phyloP scores from a whole-genome alignment of 1,140 invertebrate species.

The Caerostris extrusa region DNA sequence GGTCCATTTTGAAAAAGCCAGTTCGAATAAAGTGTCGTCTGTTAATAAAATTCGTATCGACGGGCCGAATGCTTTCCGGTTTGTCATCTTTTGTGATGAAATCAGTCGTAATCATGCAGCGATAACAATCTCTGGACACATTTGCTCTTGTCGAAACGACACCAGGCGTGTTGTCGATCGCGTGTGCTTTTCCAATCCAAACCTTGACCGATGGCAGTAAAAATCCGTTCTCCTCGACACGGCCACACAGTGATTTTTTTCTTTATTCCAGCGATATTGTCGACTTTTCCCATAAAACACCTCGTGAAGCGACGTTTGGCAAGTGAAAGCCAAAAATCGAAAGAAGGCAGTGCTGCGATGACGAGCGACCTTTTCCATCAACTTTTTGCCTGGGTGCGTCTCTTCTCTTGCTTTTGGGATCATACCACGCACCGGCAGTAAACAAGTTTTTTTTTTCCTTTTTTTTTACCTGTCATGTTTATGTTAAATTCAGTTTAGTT shows the following conservation, averaged over 20 bases:
- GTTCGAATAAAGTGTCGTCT: not conserved
- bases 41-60: not conserved
- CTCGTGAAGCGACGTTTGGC: conserved; percentile 58
- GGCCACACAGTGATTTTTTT: conserved; percentile 43
- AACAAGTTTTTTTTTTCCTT: not conserved
- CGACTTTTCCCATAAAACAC: conserved; percentile 62
- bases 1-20: not conserved
- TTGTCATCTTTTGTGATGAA: conserved; percentile 15
- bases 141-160: not conserved
- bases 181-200: conserved; percentile 41
- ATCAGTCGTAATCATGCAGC: conserved; percentile 12
- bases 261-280: conserved; percentile 28
- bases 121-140: conserved; percentile 25
- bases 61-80: not conserved
- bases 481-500: not conserved
- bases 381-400: conserved; percentile 29
- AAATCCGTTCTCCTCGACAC: too few species aligned
- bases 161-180: not conserved
- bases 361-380: conserved; percentile 69
- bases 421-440: not conserved
- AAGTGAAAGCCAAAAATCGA: conserved; percentile 43
- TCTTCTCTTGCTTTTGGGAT: not conserved
- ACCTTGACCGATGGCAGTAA: conserved; percentile 69
- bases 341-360: not conserved
- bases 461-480: not conserved